phyloP scores from a whole-genome alignment of 2,797 vertebrate species.

The Agapornis canus region DNA sequence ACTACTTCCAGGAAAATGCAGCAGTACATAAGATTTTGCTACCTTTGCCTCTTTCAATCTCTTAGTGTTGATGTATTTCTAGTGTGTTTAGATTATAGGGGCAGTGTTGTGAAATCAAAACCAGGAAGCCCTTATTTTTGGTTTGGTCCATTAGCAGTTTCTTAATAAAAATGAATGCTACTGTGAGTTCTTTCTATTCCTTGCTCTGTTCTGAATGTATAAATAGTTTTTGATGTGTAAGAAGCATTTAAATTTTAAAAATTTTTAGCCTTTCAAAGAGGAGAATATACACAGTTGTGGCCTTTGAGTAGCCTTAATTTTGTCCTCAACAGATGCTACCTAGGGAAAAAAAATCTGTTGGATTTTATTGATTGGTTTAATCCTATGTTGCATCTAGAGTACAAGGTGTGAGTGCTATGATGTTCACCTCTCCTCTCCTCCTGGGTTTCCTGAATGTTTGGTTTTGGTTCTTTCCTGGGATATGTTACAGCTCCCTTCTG shows the following conservation, averaged over 20 bases:
- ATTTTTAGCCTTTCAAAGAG: background rate
- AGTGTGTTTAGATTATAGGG: background rate
- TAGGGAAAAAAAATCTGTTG: background rate
- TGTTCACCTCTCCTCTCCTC: background rate
- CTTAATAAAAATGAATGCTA: background rate
- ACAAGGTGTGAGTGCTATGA: background rate
- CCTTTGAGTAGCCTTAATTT: background rate
- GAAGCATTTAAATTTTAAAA: background rate
- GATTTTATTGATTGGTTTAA: background rate
- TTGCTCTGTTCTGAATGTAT: background rate
- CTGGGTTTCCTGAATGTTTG: background rate
- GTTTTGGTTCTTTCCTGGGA: background rate
- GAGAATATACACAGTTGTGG: background rate
- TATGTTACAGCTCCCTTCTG: background rate
- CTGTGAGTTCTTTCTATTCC: background rate
- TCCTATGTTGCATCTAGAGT: background rate
- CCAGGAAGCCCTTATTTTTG: background rate
- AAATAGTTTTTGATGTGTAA: background rate
- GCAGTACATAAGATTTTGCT: background rate
- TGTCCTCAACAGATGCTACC: background rate
- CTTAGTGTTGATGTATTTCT: background rate
- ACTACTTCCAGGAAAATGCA: background rate
- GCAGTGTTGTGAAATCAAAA: background rate
- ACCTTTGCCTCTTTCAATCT: background rate
- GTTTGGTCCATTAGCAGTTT: background rate